Evolutionary conservation across 2,888 invertebrate genomes (phyloP), one percentile per base, ranked within the genome.

Genomic region (Calliopum simillimum): DNA sequence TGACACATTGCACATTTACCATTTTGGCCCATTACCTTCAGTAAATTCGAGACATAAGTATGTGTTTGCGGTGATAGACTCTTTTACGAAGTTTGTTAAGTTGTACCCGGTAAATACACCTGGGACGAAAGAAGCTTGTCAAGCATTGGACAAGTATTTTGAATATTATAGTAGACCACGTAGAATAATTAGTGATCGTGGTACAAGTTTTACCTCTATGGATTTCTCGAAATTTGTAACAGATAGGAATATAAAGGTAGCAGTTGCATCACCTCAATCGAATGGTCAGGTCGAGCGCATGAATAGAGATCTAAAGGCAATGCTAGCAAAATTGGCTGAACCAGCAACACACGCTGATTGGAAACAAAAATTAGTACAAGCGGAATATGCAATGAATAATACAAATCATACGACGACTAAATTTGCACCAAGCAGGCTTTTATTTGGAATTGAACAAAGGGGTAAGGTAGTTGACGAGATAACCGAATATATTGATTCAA

Each of bases 51-150:
- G n/a, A 64, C 8, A 64, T 41, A 12, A 21, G 46, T 19, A 56
- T 62, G 25, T 51, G 6, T 33, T 33, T 33, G 33, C 33, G 3
- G 33, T 33, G 1, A 33, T 33, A 1, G 33, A 33, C 6, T 33
- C 33, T 3, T 33, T 33, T 33, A 33, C 33, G 33, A 53, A 21
- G 16, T 47, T 70, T 59, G 64, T 61, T 13, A 68, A 65, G 47
- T 46, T 73, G 23, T 71, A 59, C 21, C 46, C 71, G n/a, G 73
- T 71, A n/a, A 71, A 71, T 23, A n/a, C 67, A 8, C 56, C 69
- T 33, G 65, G 63, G 21, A 59, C 66, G 25, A 69, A 69, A 43
- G 64, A 71, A 21, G 58, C 41, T 12, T 69, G 21, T 13, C 55
- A 47, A n/a, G 65, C 65, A 43, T 63, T 69, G 4, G 43, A 44